Base-by-base conservation (phyloP, 2,113 vertebrate genomes). In the Mesoclemmys tuberculata region DNA sequence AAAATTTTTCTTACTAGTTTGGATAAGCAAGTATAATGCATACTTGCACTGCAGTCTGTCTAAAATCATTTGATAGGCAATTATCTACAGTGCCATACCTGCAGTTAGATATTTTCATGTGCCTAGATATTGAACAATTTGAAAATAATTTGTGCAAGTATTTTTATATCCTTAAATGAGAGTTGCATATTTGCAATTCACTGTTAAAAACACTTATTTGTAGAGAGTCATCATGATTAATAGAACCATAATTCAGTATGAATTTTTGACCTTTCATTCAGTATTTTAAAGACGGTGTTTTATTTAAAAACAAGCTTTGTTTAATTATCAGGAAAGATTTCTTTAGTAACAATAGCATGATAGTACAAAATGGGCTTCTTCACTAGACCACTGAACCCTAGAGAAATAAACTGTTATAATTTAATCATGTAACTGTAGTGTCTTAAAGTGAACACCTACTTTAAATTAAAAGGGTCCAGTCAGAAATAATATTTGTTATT, bases 21-120 rank as follows among this genome's bases (percentile, higher is more conserved):
- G 90, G 83, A 68, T 93, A 91, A 88, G 71, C 79, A 75, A 82
- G 46, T 2, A 8, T 80, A 31, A n/a, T 55, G 29, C 77, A 94
- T 88, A 68, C 89, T 81, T 87, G 38, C 71, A 64, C 49, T 86
- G 49, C 83, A 79, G 52, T 27, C 55, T 44, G 71, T 52, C 85
- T 41, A 86, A 14, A 92, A 89, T 68, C 80, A 93, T 80, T 87
- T 46, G 48, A n/a, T 5, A 93, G 68, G 54, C 74, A 94, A 90
- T 84, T 93, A 86, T 61, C 84, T 84, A 92, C 19, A 22, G 64
- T 71, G 21, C 56, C 79, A 48, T 51, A 94, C 77, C 88, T 31
- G 14, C 10, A 41, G 44, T 74, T 80, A 78, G 49, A 80, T 38
- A n/a, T 48, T 83, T 55, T 91, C 52, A 14, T 56, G 64, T 80